Evolutionary conservation across 1,140 invertebrate genomes (phyloP).

Genomic region (Aphelinus atriplicis): DNA sequence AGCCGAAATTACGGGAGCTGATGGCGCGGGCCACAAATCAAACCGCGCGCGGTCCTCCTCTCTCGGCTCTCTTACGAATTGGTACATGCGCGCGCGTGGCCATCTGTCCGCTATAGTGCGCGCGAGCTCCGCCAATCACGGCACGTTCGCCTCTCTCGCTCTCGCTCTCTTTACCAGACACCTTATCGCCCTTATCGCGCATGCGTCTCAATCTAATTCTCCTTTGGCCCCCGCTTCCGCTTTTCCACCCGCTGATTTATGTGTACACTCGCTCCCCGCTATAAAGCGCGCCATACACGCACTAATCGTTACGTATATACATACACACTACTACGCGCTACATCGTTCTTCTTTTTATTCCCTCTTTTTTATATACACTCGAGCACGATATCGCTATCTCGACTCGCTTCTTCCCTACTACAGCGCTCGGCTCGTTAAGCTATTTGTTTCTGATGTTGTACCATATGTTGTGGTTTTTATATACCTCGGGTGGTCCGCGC

Average conservation of each 20-base stretch:
- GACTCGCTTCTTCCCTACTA: too few species aligned
- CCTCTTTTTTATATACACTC: not conserved
- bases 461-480: too few species aligned
- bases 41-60: slow-evolving; percentile 62
- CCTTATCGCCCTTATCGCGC: slow-evolving; percentile 40
- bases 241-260: not conserved
- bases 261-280: not conserved
- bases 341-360: not conserved
- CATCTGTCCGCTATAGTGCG: slow-evolving; percentile 23
- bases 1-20: slow-evolving; percentile 47
- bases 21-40: slow-evolving; percentile 59
- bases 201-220: slow-evolving; percentile 19
- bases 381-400: too few species aligned
- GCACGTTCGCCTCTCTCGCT: not conserved
- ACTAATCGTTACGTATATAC: too few species aligned
- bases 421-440: too few species aligned
- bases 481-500: too few species aligned
- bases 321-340: too few species aligned
- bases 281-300: too few species aligned
- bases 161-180: too few species aligned
- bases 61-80: not conserved
- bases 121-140: not conserved
- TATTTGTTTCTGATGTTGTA: too few species aligned
- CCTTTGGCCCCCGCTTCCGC: slow-evolving; percentile 1
- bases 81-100: not conserved